Base-by-base conservation (phyloP, 2,797 vertebrate species). In the Morus bassanus region DNA sequence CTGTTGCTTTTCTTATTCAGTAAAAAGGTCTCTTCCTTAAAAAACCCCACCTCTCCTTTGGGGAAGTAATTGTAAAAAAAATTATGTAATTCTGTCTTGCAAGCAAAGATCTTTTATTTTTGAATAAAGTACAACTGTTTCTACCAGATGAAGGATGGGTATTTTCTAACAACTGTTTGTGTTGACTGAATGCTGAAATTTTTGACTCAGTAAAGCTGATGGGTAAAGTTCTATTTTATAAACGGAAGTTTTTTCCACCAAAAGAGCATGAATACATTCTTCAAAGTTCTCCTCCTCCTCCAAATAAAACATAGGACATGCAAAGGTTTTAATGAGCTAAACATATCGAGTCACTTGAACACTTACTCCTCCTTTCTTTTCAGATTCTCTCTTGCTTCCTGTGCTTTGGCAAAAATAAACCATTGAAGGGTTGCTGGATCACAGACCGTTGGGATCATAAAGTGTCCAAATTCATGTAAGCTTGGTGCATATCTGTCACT, bases 381-480 rank as follows among this genome's bases (percentile, higher is more conserved):
- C 65, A 98, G 95, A 64, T 98, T 99, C 72, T 97, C 97, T 89
- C 99, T 98, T 77, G 99, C 99, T 97, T 99, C 98, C 6, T 96
- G 96, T n/a, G 99, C 98, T 65, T 98, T 98, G 91, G 97, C 98
- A 96, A 98, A 98, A 91, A 99, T 98, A 97, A 99, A 99, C 95
- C 98, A 97, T 41, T 98, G 99, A 56, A 99, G 98, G 69, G 97
- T 96, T 53, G 96, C 92, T 21, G 97, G 98, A 75, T 99, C 99
- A 89, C 98, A 99, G 61, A 96, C 93, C 1, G 97, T 95, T 15
- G 99, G 99, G 95, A 99, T 98, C 22, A 96, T 98, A 77, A 99
- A 99, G 93, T 99, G 98, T 4, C 99, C 99, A 51, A 98, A 97
- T 94, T 99, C 98, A 80, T 99, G 99, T 77, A 99, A 97, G 74